Evolutionary conservation across 2,113 vertebrate genomes (phyloP).

Genomic region (Leucosticte australis): DNA sequence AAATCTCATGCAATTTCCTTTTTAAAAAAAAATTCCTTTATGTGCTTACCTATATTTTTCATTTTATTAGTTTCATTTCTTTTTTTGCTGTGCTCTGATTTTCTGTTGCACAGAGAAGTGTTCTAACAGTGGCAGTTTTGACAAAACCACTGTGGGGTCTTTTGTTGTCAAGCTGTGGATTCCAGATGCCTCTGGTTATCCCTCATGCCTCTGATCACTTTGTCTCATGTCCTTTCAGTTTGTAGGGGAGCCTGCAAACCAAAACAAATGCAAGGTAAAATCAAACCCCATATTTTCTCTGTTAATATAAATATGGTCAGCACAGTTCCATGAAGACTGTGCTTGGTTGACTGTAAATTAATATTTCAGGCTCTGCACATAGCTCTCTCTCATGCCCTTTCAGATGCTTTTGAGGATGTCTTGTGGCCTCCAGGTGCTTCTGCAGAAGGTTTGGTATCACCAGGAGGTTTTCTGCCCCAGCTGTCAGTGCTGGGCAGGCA

Average conservation of each 20-base stretch:
- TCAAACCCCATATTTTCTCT: not conserved
- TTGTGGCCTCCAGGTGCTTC: not conserved
- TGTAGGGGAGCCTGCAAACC: not conserved
- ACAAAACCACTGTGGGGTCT: not conserved
- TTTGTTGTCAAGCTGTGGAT: not conserved
- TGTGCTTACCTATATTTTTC: not conserved
- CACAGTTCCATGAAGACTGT: not conserved
- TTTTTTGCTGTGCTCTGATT: not conserved
- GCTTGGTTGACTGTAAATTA: not conserved
- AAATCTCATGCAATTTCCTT: not conserved
- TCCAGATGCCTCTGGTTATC: not conserved
- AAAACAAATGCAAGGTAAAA: not conserved
- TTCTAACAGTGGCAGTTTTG: not conserved
- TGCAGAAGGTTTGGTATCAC: not conserved
- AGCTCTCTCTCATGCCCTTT: not conserved
- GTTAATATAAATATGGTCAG: not conserved
- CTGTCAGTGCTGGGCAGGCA: not conserved
- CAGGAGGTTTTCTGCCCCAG: not conserved
- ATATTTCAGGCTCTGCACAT: not conserved
- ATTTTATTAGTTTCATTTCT: not conserved
- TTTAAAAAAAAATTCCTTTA: not conserved
- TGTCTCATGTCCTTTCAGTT: accelerated
- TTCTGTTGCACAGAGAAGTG: not conserved
- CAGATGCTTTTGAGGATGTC: not conserved
- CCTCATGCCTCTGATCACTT: not conserved